Base-by-base conservation (phyloP, 2,888 invertebrate species). In the Harpalus rufipes region DNA sequence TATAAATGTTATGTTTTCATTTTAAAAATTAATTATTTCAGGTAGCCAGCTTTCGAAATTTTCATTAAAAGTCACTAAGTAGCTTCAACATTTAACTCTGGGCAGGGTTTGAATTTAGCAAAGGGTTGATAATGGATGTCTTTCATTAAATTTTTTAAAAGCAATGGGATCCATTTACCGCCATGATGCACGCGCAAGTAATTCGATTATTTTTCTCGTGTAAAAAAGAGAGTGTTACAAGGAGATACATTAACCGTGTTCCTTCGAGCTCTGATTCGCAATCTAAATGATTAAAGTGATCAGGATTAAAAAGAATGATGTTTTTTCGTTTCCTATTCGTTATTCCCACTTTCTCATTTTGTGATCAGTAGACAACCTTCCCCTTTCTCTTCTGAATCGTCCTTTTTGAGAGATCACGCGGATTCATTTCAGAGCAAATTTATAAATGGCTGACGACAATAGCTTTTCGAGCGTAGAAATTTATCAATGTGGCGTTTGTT, bases 111-210 rank as follows among this genome's bases (percentile, higher is more conserved):
- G 18, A 16, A 16, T 8, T 14, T 16, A 16, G 16, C 59, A 59
- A 59, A 59, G 16, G 59, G 16, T 59, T 59, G 6, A 6, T 59
- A 59, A 59, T 59, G 59, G 59, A 18, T 56, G 56, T 2, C 12
- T 7, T 59, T n/a, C 14, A 59, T 59, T 16, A 59, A 59, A 59
- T 18, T 18, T 59, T 59, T 59, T 59, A 59, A 59, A 59, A 59
- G 59, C 59, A 59, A 18, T 59, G 16, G 16, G 59, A 59, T 59
- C 59, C 59, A 18, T 18, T 59, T 59, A 16, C 4, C 14, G 5
- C 59, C 7, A 18, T 14, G 59, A 59, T 59, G 16, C 59, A 16
- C 7, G 59, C 18, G 16, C 7, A 4, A 8, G 16, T 59, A 59
- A 59, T 59, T 59, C 18, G 18, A 59, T 59, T 59, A 59, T 59